Evolutionary conservation across 2,113 vertebrate genomes (phyloP).

Genomic region (Neofelis nebulosa): DNA sequence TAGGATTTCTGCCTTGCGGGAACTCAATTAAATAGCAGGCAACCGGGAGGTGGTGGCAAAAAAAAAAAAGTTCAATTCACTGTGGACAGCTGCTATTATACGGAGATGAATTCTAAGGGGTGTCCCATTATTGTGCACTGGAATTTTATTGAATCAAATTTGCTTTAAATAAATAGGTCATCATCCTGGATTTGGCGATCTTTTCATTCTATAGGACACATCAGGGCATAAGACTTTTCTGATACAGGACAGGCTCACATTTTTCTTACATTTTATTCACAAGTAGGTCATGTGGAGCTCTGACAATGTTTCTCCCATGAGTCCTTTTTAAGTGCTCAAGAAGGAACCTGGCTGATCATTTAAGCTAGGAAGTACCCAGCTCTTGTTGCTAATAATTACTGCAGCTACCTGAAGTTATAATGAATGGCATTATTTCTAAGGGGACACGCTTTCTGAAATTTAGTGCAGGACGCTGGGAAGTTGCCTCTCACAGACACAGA

Average conservation of each 20-base stretch:
- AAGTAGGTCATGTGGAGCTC: neutral
- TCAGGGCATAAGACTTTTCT: neutral
- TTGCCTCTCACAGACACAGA: neutral
- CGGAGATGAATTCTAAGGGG: neutral
- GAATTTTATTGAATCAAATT: constrained; percentile 33
- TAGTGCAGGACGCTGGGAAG: neutral
- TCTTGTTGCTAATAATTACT: neutral
- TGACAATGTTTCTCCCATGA: neutral
- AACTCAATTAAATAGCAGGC: neutral
- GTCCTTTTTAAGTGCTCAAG: neutral
- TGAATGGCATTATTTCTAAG: neutral
- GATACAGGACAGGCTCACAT: neutral
- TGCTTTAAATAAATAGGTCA: constrained; percentile 44
- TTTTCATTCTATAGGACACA: neutral
- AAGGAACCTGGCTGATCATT: neutral
- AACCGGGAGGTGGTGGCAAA: neutral
- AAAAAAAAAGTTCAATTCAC: neutral
- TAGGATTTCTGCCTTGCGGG: neutral
- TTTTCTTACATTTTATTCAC: neutral
- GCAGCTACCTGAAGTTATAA: neutral
- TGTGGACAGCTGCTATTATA: neutral
- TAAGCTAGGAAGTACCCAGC: neutral
- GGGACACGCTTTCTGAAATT: neutral
- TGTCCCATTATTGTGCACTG: neutral
- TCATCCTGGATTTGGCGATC: neutral